Evolutionary conservation across 2,113 vertebrate species (phyloP).

Genomic region (Burhinus oedicnemus): DNA sequence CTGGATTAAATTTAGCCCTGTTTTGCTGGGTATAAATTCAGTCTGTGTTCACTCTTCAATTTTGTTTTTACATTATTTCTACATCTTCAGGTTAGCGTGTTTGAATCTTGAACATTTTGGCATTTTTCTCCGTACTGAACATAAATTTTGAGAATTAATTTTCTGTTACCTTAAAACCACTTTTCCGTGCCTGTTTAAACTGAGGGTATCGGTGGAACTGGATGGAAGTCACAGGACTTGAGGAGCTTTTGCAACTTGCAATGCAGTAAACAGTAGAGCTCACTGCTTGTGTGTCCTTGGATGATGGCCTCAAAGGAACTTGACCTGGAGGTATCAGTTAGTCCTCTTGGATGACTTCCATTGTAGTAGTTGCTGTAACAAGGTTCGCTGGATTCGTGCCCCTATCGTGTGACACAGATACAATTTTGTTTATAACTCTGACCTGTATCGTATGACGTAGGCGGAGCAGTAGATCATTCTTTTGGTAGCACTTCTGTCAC

Average conservation of each 20-base stretch:
- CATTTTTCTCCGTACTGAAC: not conserved
- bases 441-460: not conserved
- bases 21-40: not conserved
- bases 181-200: not conserved
- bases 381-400: not conserved
- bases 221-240: not conserved
- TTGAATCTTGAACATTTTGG: not conserved
- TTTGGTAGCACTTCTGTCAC: not conserved
- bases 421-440: constrained; percentile 51
- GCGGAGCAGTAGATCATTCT: constrained; percentile 5
- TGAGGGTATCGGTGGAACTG: not conserved
- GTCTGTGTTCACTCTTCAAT: not conserved
- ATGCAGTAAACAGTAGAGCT: not conserved
- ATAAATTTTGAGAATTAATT: not conserved
- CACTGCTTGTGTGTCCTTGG: constrained; percentile 14
- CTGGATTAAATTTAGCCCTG: not conserved
- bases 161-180: not conserved
- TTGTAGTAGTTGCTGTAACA: constrained; percentile 39
- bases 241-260: not conserved
- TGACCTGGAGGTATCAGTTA: constrained; percentile 44
- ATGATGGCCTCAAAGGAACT: constrained; percentile 30
- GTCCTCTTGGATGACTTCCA: constrained; percentile 55
- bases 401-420: constrained; percentile 43
- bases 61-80: not conserved
- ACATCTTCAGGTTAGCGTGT: rapidly evolving